Percentiles rank a stretch among this genome's conserved stretches.
Evolutionary conservation across 2,797 vertebrate species (phyloP).

Genomic region (Lepilemur septentrionalis): DNA sequence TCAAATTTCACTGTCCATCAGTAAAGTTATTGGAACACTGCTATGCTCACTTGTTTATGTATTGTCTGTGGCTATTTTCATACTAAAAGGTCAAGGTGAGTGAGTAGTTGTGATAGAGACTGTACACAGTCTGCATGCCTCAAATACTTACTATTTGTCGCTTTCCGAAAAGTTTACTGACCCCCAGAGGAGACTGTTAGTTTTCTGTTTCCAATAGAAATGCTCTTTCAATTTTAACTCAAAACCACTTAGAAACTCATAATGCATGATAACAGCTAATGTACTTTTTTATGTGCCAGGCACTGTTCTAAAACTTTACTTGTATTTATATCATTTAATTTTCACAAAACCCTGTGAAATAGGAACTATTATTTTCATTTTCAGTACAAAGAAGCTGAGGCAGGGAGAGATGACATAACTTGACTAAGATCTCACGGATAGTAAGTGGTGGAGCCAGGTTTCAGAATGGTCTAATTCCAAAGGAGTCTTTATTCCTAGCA

Average conservation of each 20-base stretch:
- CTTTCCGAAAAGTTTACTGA: background rate
- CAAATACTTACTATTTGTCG: background rate
- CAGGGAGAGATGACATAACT: background rate
- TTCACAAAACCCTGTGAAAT: background rate
- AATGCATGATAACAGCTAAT: background rate
- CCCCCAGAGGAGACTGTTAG: background rate
- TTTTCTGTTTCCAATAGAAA: background rate
- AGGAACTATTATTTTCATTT: slow-evolving; percentile 14
- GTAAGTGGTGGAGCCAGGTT: background rate
- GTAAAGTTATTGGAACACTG: background rate
- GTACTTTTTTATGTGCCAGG: background rate
- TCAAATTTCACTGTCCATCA: background rate
- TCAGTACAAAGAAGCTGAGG: background rate
- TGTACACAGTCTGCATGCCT: background rate
- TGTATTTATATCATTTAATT: background rate
- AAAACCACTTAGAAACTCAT: background rate
- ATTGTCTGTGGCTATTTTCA: slow-evolving; percentile 5
- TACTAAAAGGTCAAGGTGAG: background rate
- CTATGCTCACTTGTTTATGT: background rate
- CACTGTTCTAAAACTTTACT: background rate
- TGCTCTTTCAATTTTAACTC: background rate
- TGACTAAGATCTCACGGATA: background rate
- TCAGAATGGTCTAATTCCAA: background rate
- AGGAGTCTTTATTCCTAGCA: background rate
- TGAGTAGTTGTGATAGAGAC: background rate